Evolutionary conservation across 2,888 invertebrate genomes (phyloP).

Genomic region (Amblyjoppa fuscipennis): DNA sequence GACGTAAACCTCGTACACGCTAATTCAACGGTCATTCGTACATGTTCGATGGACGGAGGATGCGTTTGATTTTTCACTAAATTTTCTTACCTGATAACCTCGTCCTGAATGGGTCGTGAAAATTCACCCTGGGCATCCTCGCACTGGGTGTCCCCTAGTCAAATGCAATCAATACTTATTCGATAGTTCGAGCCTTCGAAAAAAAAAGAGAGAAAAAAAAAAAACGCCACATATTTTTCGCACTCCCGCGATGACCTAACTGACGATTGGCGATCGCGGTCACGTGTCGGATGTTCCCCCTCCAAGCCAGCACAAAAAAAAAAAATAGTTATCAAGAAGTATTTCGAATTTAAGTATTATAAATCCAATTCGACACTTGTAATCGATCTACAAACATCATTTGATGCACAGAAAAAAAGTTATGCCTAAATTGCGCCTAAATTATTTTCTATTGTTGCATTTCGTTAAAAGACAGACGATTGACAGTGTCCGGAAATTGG

Average conservation of each 20-base stretch:
- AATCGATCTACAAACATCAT: too few species aligned
- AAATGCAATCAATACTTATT: not conserved
- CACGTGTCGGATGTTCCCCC: not conserved
- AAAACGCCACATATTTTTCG: not conserved
- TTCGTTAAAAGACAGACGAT: too few species aligned
- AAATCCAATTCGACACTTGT: too few species aligned
- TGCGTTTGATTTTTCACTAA: not conserved
- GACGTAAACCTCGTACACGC: slow-evolving; percentile 82
- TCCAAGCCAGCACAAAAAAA: too few species aligned
- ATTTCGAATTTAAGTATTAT: too few species aligned
- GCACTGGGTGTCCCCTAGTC: slow-evolving; percentile 78
- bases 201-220: not conserved
- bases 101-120: slow-evolving; percentile 76
- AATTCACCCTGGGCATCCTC: slow-evolving; percentile 77
- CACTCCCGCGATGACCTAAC: not conserved
- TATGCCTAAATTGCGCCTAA: too few species aligned
- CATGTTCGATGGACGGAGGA: not conserved
- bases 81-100: slow-evolving; percentile 78
- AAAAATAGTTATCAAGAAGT: too few species aligned
- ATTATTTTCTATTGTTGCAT: too few species aligned
- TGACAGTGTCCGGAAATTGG: too few species aligned
- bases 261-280: slow-evolving; percentile 13
- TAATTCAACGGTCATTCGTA: slow-evolving; percentile 46
- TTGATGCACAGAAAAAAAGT: too few species aligned
- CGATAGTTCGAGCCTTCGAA: not conserved